These are phyloP conservation scores for Dicentrarchus labrax DNA, from an alignment of 2,113 vertebrate species.

Conservation along the genomic window DNA sequence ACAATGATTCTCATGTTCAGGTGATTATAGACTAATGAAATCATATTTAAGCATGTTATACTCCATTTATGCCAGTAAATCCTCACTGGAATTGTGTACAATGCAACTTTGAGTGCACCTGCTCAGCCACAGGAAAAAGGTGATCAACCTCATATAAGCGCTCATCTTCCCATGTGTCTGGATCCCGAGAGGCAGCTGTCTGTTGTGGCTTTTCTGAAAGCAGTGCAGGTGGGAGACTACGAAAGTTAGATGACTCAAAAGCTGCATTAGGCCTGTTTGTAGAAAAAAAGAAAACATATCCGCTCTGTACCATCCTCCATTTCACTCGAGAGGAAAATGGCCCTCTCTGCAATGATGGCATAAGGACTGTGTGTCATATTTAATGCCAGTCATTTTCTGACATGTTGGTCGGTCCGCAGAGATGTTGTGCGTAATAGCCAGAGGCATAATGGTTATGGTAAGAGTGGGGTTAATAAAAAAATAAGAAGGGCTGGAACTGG, in stretches of 20 bases:
- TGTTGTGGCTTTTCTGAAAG: constrained; percentile 31
- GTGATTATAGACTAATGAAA: too few relatives aligned
- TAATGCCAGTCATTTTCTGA: constrained; percentile 75
- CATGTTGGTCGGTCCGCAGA: constrained; percentile 47
- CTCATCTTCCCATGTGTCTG: not conserved
- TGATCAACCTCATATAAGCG: not conserved
- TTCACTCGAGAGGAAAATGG: constrained; percentile 69
- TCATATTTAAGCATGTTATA: too few relatives aligned
- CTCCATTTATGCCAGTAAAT: too few relatives aligned
- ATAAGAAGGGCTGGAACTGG: constrained; percentile 40
- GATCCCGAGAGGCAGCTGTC: not conserved
- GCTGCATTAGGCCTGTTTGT: constrained; percentile 48
- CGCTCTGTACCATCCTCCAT: constrained; percentile 29
- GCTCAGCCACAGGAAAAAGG: constrained; percentile 21
- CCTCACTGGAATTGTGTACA: too few relatives aligned
- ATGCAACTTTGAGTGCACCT: constrained; percentile 17
- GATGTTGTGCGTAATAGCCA: constrained; percentile 58
- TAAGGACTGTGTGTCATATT: constrained; percentile 67
- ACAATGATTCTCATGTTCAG: too few relatives aligned
- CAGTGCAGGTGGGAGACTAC: not conserved
- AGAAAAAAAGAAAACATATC: constrained; percentile 23
- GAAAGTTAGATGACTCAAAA: constrained; percentile 46
- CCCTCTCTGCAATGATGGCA: constrained; percentile 52
- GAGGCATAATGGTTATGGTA: constrained; percentile 58
- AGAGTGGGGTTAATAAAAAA: constrained; percentile 69